Conservation (phyloP, 2,797 vertebrate species). For the Astyanax mexicanus region DNA sequence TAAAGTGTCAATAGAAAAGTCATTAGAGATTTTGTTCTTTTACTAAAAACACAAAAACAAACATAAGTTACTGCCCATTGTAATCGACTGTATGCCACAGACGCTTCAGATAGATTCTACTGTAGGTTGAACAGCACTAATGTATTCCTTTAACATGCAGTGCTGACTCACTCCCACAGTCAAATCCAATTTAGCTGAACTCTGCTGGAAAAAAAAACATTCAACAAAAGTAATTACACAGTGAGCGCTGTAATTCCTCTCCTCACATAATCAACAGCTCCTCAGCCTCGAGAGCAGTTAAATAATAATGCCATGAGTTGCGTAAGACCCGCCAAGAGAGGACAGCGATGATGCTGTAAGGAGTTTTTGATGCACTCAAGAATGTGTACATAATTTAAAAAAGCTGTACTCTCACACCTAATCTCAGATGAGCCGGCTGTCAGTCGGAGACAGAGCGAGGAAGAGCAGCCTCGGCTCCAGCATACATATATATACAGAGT, state of each 20-base stretch:
- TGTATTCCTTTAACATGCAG: neutral
- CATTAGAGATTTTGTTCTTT: neutral
- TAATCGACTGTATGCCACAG: neutral
- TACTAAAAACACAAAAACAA: neutral
- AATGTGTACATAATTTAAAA: constrained; percentile 24
- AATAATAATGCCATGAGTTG: constrained; percentile 18
- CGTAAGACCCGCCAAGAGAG: constrained; percentile 13
- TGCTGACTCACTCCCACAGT: neutral
- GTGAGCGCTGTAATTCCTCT: neutral
- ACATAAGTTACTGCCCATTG: neutral
- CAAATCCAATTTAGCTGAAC: neutral
- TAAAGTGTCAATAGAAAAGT: neutral
- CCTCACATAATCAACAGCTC: constrained; percentile 15
- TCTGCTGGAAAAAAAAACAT: neutral
- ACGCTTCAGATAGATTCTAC: neutral
- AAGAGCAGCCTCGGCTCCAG: neutral
- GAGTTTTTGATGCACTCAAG: constrained; percentile 14
- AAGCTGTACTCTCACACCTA: neutral
- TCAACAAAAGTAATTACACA: neutral
- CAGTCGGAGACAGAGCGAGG: neutral
- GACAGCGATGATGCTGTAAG: neutral
- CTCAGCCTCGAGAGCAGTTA: neutral
- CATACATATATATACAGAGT: too few species aligned
- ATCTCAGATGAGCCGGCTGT: neutral
- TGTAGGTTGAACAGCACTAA: neutral